Conservation (phyloP, 1,140 invertebrate genomes). For the Conus ventricosus region DNA sequence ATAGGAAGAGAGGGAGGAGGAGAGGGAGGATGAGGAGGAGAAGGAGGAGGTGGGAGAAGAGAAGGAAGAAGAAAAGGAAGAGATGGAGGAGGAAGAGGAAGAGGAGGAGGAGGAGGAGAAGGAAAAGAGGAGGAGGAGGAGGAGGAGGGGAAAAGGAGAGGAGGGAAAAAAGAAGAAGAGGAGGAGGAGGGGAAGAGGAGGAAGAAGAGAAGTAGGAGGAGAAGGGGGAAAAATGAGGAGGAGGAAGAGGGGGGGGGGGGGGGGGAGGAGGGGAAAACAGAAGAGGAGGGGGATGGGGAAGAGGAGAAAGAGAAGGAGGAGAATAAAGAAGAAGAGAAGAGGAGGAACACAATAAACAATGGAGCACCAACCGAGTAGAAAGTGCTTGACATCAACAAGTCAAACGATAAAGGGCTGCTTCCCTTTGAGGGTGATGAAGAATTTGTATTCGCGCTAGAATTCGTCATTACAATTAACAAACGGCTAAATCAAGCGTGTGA, state of each 20-base stretch:
- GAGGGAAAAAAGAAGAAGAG: neutral
- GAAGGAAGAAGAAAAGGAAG: neutral
- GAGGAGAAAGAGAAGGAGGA: neutral
- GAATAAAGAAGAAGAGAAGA: neutral
- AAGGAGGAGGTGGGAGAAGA: neutral
- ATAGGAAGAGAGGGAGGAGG: neutral
- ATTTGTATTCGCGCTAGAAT: too few relatives aligned
- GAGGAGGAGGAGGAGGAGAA: neutral
- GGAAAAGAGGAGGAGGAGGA: slow-evolving; percentile 1
- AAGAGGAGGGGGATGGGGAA: neutral
- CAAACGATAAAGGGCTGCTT: too few relatives aligned
- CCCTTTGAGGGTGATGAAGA: too few relatives aligned
- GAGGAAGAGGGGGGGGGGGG: neutral
- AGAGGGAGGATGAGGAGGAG: neutral
- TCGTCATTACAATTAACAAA: too few relatives aligned
- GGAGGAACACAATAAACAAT: neutral
- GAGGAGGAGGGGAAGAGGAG: neutral
- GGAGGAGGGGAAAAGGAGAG: neutral
- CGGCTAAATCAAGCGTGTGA: too few relatives aligned
- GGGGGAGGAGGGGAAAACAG: neutral
- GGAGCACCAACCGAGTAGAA: too few relatives aligned
- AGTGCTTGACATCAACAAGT: too few relatives aligned
- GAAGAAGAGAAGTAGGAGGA: neutral
- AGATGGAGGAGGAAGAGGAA: neutral
- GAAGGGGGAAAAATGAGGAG: neutral